Evolutionary conservation across 2,888 invertebrate genomes (phyloP).

Genomic region (Harpagoxenus sublaevis): DNA sequence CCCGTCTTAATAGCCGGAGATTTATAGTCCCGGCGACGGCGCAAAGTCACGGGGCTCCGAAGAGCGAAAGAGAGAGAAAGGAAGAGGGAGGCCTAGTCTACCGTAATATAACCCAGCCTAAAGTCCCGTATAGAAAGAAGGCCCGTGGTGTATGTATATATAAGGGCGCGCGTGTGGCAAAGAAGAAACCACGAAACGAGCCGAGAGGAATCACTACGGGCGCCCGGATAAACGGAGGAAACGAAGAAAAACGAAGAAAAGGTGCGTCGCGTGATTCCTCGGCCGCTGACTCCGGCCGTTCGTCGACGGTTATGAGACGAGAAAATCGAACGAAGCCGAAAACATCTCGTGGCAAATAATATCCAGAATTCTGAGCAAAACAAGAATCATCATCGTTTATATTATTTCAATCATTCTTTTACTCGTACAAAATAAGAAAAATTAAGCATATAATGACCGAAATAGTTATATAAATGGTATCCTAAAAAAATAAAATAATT

Average conservation of each 20-base stretch:
- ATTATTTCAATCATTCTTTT: not conserved
- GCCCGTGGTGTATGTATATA: slow-evolving; percentile 39
- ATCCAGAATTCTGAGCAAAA: not conserved
- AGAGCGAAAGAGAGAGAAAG: slow-evolving; percentile 31
- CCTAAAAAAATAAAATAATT: not conserved
- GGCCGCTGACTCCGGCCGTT: slow-evolving; percentile 50
- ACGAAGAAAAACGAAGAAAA: slow-evolving; percentile 53
- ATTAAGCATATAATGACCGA: not conserved
- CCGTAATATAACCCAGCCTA: slow-evolving; percentile 71
- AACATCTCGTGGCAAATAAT: slow-evolving; percentile 46
- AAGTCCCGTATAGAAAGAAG: slow-evolving; percentile 57
- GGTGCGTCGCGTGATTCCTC: slow-evolving; percentile 54
- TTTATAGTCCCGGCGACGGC: slow-evolving; percentile 80
- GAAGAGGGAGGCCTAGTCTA: slow-evolving; percentile 53
- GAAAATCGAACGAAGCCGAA: slow-evolving; percentile 49
- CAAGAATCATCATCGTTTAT: not conserved
- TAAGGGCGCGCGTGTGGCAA: slow-evolving; percentile 51
- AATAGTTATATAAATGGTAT: not conserved
- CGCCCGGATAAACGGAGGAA: slow-evolving; percentile 56
- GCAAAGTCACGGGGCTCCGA: slow-evolving; percentile 64
- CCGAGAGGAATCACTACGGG: slow-evolving; percentile 46
- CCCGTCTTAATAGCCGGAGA: slow-evolving; percentile 85
- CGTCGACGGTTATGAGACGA: slow-evolving; percentile 30
- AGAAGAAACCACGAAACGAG: slow-evolving; percentile 55
- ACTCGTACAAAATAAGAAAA: not conserved